Percentiles rank a stretch among this genome's conserved stretches.
phyloP scores from a whole-genome alignment of 2,113 vertebrate species.

The Aldabrachelys gigantea region DNA sequence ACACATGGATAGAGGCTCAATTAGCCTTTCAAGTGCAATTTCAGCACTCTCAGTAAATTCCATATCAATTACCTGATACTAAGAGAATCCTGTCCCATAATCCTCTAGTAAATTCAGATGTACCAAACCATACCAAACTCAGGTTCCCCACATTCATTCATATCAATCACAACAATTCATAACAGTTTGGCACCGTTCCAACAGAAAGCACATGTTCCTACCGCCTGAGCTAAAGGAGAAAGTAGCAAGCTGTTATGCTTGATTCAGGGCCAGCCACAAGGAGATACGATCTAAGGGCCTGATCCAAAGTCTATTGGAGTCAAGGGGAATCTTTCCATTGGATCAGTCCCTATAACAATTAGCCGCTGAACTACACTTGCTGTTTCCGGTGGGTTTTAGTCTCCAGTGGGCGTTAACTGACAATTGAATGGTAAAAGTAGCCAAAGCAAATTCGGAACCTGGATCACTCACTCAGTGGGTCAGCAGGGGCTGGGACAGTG shows the following conservation, averaged over 20 bases:
- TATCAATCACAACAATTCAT: too few species aligned
- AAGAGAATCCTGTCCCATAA: too few species aligned
- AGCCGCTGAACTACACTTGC: background rate
- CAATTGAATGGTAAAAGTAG: background rate
- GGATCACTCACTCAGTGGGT: background rate
- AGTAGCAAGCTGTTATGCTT: background rate
- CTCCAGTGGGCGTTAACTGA: background rate
- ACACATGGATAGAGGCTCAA: too few species aligned
- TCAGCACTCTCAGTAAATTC: too few species aligned
- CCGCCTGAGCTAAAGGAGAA: background rate
- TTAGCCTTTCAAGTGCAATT: too few species aligned
- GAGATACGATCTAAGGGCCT: background rate
- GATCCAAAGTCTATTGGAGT: accelerated
- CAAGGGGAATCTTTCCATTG: background rate
- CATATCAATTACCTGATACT: too few species aligned
- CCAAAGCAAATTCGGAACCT: background rate
- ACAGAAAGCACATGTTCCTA: background rate
- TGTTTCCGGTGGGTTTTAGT: background rate
- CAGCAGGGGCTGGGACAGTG: background rate
- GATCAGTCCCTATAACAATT: background rate
- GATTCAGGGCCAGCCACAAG: background rate
- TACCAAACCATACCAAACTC: too few species aligned
- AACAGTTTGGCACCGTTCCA: too few species aligned
- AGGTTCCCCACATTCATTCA: too few species aligned
- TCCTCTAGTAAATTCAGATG: too few species aligned